Conservation (phyloP, 2,888 invertebrate genomes). For the Pollenia amentaria region DNA sequence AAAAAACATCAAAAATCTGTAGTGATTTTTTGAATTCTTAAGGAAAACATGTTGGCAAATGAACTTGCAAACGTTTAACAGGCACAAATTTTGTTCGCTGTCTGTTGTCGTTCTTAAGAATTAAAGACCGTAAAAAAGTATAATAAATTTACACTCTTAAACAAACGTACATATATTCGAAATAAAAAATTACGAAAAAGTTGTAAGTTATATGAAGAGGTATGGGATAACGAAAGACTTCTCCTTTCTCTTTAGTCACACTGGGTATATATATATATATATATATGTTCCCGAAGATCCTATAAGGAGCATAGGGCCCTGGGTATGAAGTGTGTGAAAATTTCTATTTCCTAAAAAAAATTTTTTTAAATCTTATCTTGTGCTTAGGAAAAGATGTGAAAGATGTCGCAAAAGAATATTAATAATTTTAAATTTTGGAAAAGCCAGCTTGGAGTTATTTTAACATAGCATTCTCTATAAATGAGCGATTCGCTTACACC, state of each 20-base stretch:
- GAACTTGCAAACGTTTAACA: slow-evolving; percentile 51
- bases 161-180: slow-evolving; percentile 37
- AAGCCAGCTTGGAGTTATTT: too few species aligned
- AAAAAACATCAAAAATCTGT: slow-evolving; percentile 45
- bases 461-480: too few species aligned
- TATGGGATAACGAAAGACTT: neutral
- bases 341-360: too few species aligned
- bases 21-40: slow-evolving; percentile 62
- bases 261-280: too few species aligned
- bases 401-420: too few species aligned
- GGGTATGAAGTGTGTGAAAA: neutral
- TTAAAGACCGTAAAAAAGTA: slow-evolving; percentile 55
- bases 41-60: slow-evolving; percentile 66
- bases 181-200: neutral
- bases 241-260: too few species aligned
- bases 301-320: too few species aligned
- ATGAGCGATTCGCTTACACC: too few species aligned
- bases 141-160: slow-evolving; percentile 66
- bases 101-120: slow-evolving; percentile 2
- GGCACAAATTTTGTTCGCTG: neutral
- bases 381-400: too few species aligned
- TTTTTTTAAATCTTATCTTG: too few species aligned
- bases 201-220: neutral
- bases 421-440: too few species aligned
- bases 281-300: too few species aligned